Evolutionary conservation across 2,113 vertebrate genomes (phyloP).

Genomic region (Percina caprodes): DNA sequence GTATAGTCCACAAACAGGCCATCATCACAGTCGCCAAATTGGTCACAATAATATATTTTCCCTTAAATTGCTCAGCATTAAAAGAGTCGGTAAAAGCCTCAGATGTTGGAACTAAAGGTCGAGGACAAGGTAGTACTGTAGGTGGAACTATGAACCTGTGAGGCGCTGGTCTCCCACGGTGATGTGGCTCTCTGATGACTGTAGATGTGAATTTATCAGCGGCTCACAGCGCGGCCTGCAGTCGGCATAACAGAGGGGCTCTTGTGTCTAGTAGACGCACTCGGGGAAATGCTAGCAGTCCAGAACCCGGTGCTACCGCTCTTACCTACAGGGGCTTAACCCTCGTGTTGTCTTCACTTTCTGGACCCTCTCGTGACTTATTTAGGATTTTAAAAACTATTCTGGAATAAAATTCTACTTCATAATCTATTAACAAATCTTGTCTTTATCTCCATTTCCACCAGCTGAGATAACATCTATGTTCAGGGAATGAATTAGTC

Average conservation of each 20-base stretch:
- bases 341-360: too few relatives aligned
- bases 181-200: conserved; percentile 15
- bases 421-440: too few relatives aligned
- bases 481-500: too few relatives aligned
- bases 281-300: conserved; percentile 42
- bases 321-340: conserved; percentile 31
- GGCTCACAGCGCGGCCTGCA: conserved; percentile 27
- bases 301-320: conserved; percentile 40
- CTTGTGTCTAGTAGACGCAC: conserved; percentile 23
- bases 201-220: background rate
- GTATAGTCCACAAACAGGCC: background rate
- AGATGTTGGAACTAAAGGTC: background rate
- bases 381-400: too few relatives aligned
- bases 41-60: background rate
- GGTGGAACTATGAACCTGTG: conserved; percentile 22
- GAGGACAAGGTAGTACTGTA: background rate
- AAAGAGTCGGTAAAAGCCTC: background rate
- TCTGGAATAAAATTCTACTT: too few relatives aligned
- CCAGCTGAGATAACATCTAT: too few relatives aligned
- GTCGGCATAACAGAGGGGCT: conserved; percentile 18
- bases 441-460: too few relatives aligned
- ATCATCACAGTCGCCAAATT: background rate
- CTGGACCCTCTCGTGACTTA: too few relatives aligned
- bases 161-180: conserved; percentile 13
- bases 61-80: background rate